Percentiles rank a stretch among this genome's conserved stretches.
Evolutionary conservation across 1,140 invertebrate genomes (phyloP).

Genomic region (Leptinotarsa undecemlineata): DNA sequence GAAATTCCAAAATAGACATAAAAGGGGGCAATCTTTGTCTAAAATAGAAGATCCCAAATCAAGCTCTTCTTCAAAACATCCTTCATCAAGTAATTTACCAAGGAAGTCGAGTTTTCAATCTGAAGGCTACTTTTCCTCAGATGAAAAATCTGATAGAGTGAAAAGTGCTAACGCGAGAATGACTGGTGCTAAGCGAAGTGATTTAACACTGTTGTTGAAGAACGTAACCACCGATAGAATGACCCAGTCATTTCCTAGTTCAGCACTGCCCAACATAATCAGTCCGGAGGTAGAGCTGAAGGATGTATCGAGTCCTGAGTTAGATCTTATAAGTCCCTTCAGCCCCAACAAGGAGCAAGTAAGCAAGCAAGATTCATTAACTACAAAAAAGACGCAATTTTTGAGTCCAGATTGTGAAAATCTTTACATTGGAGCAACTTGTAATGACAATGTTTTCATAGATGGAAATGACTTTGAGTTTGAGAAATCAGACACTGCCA

Average conservation of each 20-base stretch:
- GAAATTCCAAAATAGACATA: conserved; percentile 70
- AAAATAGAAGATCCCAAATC: conserved; percentile 56
- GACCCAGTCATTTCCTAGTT: conserved; percentile 54
- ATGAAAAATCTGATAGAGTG: conserved; percentile 57
- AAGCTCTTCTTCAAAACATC: conserved; percentile 37
- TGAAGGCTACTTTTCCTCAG: conserved; percentile 71
- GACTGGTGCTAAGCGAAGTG: conserved; percentile 50
- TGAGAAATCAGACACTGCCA: conserved; percentile 67
- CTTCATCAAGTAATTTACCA: conserved; percentile 57
- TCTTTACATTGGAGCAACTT: conserved; percentile 23
- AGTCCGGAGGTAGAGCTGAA: conserved; percentile 59
- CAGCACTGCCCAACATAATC: conserved; percentile 41
- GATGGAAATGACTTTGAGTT: conserved; percentile 47
- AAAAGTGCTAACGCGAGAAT: conserved; percentile 46
- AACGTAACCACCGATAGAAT: conserved; percentile 56
- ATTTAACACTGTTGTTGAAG: conserved; percentile 60
- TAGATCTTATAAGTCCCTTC: conserved; percentile 61
- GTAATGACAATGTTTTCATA: conserved; percentile 34
- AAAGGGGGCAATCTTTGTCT: conserved; percentile 71
- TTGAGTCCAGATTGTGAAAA: conserved; percentile 43
- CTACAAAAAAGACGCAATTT: conserved; percentile 27
- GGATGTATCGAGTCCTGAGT: conserved; percentile 63
- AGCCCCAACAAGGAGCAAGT: conserved; percentile 39
- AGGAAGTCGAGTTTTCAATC: conserved; percentile 67
- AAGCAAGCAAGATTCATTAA: conserved; percentile 24